Base-by-base conservation (phyloP, 2,113 vertebrate species). In the Canis aureus region DNA sequence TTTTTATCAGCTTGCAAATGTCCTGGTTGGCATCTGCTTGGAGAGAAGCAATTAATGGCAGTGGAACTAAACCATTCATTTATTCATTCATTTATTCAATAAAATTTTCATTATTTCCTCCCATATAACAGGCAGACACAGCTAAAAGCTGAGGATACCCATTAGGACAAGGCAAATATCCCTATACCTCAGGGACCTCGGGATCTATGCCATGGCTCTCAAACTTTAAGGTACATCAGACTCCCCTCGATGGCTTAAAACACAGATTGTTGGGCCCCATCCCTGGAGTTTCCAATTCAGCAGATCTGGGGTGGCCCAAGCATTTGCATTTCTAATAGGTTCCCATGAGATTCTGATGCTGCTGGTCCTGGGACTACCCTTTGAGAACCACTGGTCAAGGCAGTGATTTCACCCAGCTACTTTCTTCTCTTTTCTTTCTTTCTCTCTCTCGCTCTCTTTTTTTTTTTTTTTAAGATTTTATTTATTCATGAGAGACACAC, bases 1-100 rank as follows among this genome's bases (percentile, higher is more conserved):
- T 94, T 96, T 82, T 83, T 73, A 59, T 87, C 95, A 89, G 66
- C 81, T 67, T 94, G 71, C 84, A 57, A 55, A 93, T 43, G 71
- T 88, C 91, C 95, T 87, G 27, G 15, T 73, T 92, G 96, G 91
- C 80, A 89, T 27, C 55, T 78, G 23, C 51, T 49, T 92, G 66
- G 76, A 57, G 87, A 89, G 91, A 84, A 85, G 32, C 29, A 60
- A 16, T 69, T 73, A 64, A 25, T 80, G 59, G 57, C 62, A 29
- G n/a, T 55, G 51, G 51, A 89, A 27, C 69, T 66, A 64, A 89
- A 16, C 15, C 17, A 59, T 66, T 94, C 81, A 78, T 91, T 91
- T 23, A 83, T 27, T 90, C 53, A 15, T 67, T 79, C 89, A 67
- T 19, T 73, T 27, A 82, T 15, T 96, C 81, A 67, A 13, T 74